Evolutionary conservation across 2,797 vertebrate species (phyloP), one percentile per base, ranked within the genome.

Genomic region (Hoplostethus atlanticus): DNA sequence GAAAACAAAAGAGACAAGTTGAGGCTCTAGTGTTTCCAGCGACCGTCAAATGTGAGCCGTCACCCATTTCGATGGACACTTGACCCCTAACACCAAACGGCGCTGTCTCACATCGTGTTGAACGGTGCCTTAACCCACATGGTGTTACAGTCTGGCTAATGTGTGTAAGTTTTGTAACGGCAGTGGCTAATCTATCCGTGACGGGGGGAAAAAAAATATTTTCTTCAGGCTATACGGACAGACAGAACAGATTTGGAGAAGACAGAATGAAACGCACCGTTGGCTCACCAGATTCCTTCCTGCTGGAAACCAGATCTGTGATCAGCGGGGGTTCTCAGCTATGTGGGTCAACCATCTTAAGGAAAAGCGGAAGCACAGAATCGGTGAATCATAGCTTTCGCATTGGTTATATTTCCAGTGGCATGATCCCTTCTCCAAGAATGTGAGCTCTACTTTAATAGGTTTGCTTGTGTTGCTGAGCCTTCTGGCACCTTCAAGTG

Each of bases 261-360:
- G 46, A 68, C 47, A 73, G 54, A 75, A 64, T 38, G 21, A 71
- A 71, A 59, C 21, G 12, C 0, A 28, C 12, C 17, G 53, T 38
- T 63, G 47, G 34, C 69, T 80, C 53, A n/a, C 28, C 50, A 40
- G n/a, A 64, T 58, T 71, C 44, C 16, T 65, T 77, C 60, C 56
- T 66, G 63, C 38, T 63, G 71, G 57, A 80, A 77, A 77, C 31
- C 55, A 12, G 59, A 71, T 80, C 46, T 61, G 0, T 2, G 51
- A 76, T 63, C 82, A 77, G 64, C 64, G 40, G 66, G 68, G 53
- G 61, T 48, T 75, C 53, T 56, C 58, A 7, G 70, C 51, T 31
- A 79, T 84, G 63, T 84, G 77, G 81, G 81, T 83, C 83, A 84
- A 67, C 85, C 68, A 76, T 71, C 81, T 70, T 63, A 77, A 73